Evolutionary conservation across 2,888 invertebrate genomes (phyloP), one percentile per base, ranked within the genome.

Genomic region (Pseudeuparius sepicola): DNA sequence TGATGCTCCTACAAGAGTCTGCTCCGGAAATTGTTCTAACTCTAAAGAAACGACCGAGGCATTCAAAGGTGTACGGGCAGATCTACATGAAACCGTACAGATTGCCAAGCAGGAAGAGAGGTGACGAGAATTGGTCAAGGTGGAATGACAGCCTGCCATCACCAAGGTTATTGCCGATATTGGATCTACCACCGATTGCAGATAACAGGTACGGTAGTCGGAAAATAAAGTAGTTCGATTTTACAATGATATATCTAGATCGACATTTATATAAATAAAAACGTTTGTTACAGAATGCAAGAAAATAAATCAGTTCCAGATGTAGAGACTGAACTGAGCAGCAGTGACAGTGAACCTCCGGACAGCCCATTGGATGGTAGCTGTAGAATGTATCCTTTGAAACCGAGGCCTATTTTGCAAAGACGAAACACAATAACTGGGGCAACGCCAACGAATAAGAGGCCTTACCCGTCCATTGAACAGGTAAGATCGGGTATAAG

Each of bases 381-480:
- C 35, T 64, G 65, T 14, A 61, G 85, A 20, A 63, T 86, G 54
- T 83, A 81, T 56, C 75, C 80, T 31, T 73, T 80, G 2, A 83
- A 81, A 59, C 86, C 87, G 5, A 70, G 81, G 37, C 71, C 78
- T 12, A 70, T 79, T 44, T 68, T 83, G 20, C 84, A 85, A 56
- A 71, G 92, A 7, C 69, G 93, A 11, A 88, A 92, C 48, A 87
- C 90, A 2, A 85, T 93, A 45, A 82, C 89, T 49, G 89, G 93
- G 10, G 82, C 76, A 36, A 76, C 75, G 45, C 78, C 81, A n/a
- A 70, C 70, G 9, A 67, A 69, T 43, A 70, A 70, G 50, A 61
- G 73, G 16, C 73, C 78, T 36, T 70, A 71, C 40, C 68, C 74
- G 46, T 68, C 75, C 51, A 70, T 81, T 37, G 79, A 84, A 52